Base-by-base conservation (phyloP, 37 sponge, comb jelly and placozoan species). In the Eunapius fragilis region DNA sequence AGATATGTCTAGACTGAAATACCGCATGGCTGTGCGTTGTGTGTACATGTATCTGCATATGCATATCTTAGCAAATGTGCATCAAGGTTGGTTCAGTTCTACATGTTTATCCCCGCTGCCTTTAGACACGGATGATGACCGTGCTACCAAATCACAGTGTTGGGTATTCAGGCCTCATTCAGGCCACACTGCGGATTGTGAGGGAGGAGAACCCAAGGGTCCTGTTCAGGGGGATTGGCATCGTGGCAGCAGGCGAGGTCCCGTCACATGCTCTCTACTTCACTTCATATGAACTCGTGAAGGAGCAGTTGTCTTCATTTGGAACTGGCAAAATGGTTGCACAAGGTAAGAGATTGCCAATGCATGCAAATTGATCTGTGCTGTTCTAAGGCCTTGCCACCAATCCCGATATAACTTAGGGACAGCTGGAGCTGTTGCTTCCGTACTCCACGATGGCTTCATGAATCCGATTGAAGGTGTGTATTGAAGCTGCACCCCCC, bases 201-300 rank as follows among this genome's bases (percentile, higher is more conserved):
- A 79, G 31, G 4, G 80, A 87, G 24, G 99, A 99, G 70, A 88
- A 89, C 22, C 82, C 92, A 7, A 70, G 87, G 37, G 93, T 84
- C n/a, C 89, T 97, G 37, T 97, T 97, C 87, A 69, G 98, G 14
- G 99, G 99, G 13, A 97, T 99, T 22, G 86, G 86, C n/a, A 91
- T 97, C 33, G 99, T 99, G 26, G 91, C 93, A 22, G 70, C 50
- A 10, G 96, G 97, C 0, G 99, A 97, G 37, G 99, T 96, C 33
- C 99, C 99, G 19, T 97, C 99, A 23, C 99, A 99, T 70, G 99
- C 97, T 22, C 79, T 93, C 32, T 99, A 99, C 77, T 99, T 97
- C 80, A 67, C 97, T 17, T 76, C 86, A 24, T 99, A 99, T 71
- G 99, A 99, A 79, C 72, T 70, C 34, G 35, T 76, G 31, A 98